Base-by-base conservation (phyloP, 2,797 vertebrate species). In the Tiaroga cobitis region DNA sequence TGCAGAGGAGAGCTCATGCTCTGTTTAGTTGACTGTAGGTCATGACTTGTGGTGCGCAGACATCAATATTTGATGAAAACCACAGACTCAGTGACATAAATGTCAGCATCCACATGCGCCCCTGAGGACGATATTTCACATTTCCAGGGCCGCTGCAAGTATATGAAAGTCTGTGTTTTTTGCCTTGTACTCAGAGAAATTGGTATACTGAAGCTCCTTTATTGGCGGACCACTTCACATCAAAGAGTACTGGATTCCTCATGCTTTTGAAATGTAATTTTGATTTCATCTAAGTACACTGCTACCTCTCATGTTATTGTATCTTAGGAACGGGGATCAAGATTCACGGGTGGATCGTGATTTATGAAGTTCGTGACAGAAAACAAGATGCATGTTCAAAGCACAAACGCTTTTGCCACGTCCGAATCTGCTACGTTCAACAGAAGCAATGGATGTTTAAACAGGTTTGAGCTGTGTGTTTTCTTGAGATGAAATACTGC, bases 211-310 rank as follows among this genome's bases (percentile, higher is more conserved):
- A 79, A 77, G 67, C 19, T 59, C 63, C 76, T 70, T 70, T 79
- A 79, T 85, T n/a, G 65, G 46, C 39, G 21, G 51, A 21, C 46
- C 83, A 84, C 81, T 87, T 83, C 39, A 81, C 81, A 87, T 89
- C 77, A 89, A 84, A 86, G 81, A 68, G 10, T 4, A 24, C 49
- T 69, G 75, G 49, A 67, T 83, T 65, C 56, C 51, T 73, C 19
- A 41, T 67, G 72, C 83, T 83, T 87, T 80, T 81, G 70, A 87
- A 80, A 89, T 81, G 75, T 76, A 83, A 78, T 37, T 87, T 63
- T 87, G 86, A 87, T 81, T 87, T 85, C 34, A 76, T 75, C 29
- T 63, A 51, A 77, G 86, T 70, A 77, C 65, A 32, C 74, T 26
- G 69, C 43, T n/a, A 8, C 69, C 29, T 32, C 51, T 81, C 73